Base-by-base conservation (phyloP, 2,888 invertebrate species). In the Hirtodrosophila trivittata region DNA sequence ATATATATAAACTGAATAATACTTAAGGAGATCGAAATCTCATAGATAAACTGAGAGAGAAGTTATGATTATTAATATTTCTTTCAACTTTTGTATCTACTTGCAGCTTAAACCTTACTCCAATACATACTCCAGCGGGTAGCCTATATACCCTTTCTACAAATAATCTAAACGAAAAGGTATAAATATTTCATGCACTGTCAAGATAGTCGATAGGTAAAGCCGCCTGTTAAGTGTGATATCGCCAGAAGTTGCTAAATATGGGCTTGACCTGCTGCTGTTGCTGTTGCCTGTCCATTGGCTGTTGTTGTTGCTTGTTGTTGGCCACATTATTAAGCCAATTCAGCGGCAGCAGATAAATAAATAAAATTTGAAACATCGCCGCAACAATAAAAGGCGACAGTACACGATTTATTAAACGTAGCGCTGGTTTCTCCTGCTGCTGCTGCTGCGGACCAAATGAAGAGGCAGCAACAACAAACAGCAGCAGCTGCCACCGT, bases 301-400 rank as follows among this genome's bases (percentile, higher is more conserved):
- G 47, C 37, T 65, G 57, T 42, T 62, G 32, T 43, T 18, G 43
- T 38, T 18, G 50, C 55, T 37, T 62, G 75, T 55, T 70, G 73
- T 75, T 69, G 86, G 84, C 84, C 86, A 76, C 84, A 77, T 80
- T 80, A 85, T 87, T 85, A 87, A 85, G 84, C 77, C 86, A 87
- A 82, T 87, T 87, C 87, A 78, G 62, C 83, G 84, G 86, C 83
- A 74, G 86, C 86, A 87, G 80, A 87, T 82, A 82, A 82, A 82
- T 82, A 82, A 87, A 82, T 82, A 82, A 86, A 87, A 78, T 87
- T 82, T 82, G 82, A 82, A 82, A 87, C 82, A 82, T 87, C 70
- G 87, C 86, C 86, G 70, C 82, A 87, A 82, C 87, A 82, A 82
- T 87, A 82, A 82, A 87, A 85, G 86, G 86, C 87, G 82, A 82